Conservation (phyloP, 2,888 invertebrate species). For the Agriotes lineatus region DNA sequence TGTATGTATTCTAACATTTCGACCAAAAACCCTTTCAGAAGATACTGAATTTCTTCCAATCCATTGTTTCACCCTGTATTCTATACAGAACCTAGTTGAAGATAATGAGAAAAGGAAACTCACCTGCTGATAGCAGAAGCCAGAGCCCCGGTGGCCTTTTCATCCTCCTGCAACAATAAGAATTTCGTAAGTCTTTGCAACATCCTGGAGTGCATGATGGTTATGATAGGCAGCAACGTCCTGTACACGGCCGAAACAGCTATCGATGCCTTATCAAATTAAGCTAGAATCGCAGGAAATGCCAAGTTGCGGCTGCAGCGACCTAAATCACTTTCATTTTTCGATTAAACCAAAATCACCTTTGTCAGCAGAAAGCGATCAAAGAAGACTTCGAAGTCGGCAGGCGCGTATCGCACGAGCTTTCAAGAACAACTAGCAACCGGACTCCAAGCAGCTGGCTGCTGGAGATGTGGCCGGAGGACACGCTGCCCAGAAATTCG, state of each 20-base stretch:
- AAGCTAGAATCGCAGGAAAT: constrained; percentile 1
- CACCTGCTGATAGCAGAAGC: constrained; percentile 69
- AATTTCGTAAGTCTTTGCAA: constrained; percentile 26
- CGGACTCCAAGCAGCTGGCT: too few relatives aligned
- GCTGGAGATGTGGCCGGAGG: constrained; percentile 2
- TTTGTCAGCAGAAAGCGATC: not conserved
- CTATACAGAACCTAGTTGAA: not conserved
- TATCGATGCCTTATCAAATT: not conserved
- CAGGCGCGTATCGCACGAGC: constrained; percentile 12
- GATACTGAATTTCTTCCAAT: too few relatives aligned
- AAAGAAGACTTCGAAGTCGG: too few relatives aligned
- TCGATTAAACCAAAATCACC: not conserved
- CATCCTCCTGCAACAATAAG: constrained; percentile 60
- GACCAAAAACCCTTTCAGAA: too few relatives aligned
- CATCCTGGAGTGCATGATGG: constrained; percentile 2
- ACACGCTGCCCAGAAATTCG: not conserved
- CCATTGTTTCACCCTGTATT: too few relatives aligned
- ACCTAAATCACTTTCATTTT: not conserved
- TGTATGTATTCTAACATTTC: too few relatives aligned
- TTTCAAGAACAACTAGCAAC: constrained; percentile 15
- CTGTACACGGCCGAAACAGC: not conserved
- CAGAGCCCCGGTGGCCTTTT: constrained; percentile 69
- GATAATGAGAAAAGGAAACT: constrained; percentile 46
- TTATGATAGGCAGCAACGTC: not conserved
- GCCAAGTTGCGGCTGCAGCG: not conserved